Conservation (phyloP, 1,140 invertebrate genomes). For the Hyles vespertilio region DNA sequence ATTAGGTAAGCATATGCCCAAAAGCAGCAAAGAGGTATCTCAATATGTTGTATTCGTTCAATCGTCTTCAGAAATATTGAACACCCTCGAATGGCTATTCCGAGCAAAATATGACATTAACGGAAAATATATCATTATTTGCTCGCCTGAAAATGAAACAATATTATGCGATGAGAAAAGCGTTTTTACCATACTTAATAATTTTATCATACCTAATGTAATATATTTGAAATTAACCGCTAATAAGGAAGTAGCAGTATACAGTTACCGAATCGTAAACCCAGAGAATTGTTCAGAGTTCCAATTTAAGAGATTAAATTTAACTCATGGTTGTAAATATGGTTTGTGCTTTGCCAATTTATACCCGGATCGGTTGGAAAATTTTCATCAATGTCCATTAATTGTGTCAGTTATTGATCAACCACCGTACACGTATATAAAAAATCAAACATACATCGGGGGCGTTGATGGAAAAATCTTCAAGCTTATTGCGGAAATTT, state of each 20-base stretch:
- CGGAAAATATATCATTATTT: slow-evolving; percentile 46
- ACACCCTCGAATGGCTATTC: slow-evolving; percentile 32
- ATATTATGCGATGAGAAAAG: slow-evolving; percentile 35
- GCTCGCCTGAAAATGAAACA: slow-evolving; percentile 18
- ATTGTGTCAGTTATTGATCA: slow-evolving; percentile 48
- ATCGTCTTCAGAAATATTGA: slow-evolving; percentile 32
- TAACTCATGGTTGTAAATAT: slow-evolving; percentile 23
- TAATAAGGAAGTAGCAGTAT: slow-evolving; percentile 18
- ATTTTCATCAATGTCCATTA: slow-evolving; percentile 41
- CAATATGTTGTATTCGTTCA: slow-evolving; percentile 49
- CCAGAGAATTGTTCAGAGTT: slow-evolving; percentile 37
- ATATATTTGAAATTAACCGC: slow-evolving; percentile 36
- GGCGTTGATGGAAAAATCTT: slow-evolving; percentile 47
- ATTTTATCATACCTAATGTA: slow-evolving; percentile 32
- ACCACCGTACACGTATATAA: slow-evolving; percentile 44
- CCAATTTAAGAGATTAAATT: slow-evolving; percentile 22
- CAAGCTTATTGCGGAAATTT: slow-evolving; percentile 27
- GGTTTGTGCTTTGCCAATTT: slow-evolving; percentile 36
- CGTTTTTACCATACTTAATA: slow-evolving; percentile 32
- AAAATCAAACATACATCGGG: slow-evolving; percentile 20
- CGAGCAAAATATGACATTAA: slow-evolving; percentile 32
- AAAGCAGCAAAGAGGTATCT: slow-evolving; percentile 15
- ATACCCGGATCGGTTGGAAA: slow-evolving; percentile 35
- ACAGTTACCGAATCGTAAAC: slow-evolving; percentile 33
- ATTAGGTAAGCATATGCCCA: slow-evolving; percentile 29